Percentiles rank a stretch among this genome's conserved stretches.
Evolutionary conservation across 1,140 invertebrate species (phyloP).

Genomic region (Elysia chlorotica): DNA sequence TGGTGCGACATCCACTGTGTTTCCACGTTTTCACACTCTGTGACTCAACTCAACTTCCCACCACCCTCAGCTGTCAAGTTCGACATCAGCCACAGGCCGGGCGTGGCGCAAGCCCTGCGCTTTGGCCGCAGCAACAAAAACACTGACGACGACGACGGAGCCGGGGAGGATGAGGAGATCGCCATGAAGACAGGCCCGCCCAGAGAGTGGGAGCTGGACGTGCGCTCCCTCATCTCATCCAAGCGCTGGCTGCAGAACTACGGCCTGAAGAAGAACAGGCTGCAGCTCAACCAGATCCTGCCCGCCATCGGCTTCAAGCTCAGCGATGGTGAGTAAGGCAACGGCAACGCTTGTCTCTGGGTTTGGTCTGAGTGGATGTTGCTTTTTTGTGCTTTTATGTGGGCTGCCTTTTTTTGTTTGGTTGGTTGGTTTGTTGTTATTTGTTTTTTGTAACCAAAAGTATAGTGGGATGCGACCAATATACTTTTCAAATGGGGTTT

Average conservation of each 20-base stretch:
- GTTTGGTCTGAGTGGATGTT: neutral
- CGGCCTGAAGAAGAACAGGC: constrained; percentile 53
- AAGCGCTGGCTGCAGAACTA: constrained; percentile 59
- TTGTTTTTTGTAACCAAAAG: neutral
- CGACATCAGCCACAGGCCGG: constrained; percentile 40
- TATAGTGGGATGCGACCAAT: neutral
- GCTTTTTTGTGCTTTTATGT: neutral
- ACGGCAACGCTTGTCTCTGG: too few species aligned
- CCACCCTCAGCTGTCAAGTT: constrained; percentile 45
- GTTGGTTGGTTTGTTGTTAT: too few species aligned
- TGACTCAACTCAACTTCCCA: too few species aligned
- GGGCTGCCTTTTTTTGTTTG: neutral
- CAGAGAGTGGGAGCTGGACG: constrained; percentile 56
- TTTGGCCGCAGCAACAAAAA: too few species aligned
- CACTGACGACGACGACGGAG: constrained; percentile 18
- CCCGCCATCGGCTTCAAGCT: constrained; percentile 61
- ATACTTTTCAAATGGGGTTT: neutral
- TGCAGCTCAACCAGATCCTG: constrained; percentile 53
- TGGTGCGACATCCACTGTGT: too few species aligned
- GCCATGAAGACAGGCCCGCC: constrained; percentile 39
- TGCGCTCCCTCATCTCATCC: constrained; percentile 47
- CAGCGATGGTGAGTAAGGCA: constrained; percentile 50
- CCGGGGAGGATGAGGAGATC: constrained; percentile 38
- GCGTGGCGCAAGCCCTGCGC: constrained; percentile 2
- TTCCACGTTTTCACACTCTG: too few species aligned